These are phyloP conservation scores for Orchestia grillus DNA, from an alignment of 1,140 invertebrate genomes.

Conservation along the genomic window DNA sequence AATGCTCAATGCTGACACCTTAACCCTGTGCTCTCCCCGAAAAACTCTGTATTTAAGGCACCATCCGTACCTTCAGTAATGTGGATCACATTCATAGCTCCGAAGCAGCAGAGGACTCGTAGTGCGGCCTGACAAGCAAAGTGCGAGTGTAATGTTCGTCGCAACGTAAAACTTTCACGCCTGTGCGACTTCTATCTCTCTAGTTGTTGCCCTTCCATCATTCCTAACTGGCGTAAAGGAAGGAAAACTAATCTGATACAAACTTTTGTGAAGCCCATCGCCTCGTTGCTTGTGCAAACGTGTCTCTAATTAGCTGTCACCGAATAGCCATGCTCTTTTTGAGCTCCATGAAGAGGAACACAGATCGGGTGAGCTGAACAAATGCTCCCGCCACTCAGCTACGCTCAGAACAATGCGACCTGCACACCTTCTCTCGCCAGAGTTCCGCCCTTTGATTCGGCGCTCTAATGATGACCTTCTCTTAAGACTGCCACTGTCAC, in stretches of 20 bases:
- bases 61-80: not conserved
- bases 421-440: not conserved
- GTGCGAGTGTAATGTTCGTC: not conserved
- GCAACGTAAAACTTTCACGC: not conserved
- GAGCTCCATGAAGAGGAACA: not conserved
- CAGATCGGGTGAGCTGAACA: not conserved
- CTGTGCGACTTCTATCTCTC: not conserved
- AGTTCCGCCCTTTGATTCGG: not conserved
- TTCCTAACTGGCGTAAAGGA: not conserved
- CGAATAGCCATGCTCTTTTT: constrained; percentile 11
- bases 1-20: not conserved
- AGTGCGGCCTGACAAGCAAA: not conserved
- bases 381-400: constrained; percentile 3
- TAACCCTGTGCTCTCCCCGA: not conserved
- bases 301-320: constrained; percentile 34
- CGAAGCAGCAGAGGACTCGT: not conserved
- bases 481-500: not conserved
- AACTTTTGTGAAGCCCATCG: constrained; percentile 35
- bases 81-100: not conserved
- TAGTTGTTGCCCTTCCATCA: constrained; percentile 15
- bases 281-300: constrained; percentile 34
- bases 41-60: not conserved
- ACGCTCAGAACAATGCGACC: not conserved
- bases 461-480: constrained; percentile 14
- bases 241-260: constrained; percentile 14